Percentiles rank a stretch among this genome's conserved stretches.
Evolutionary conservation across 2,797 vertebrate genomes (phyloP).

Genomic region (Onychomys leucogaster): DNA sequence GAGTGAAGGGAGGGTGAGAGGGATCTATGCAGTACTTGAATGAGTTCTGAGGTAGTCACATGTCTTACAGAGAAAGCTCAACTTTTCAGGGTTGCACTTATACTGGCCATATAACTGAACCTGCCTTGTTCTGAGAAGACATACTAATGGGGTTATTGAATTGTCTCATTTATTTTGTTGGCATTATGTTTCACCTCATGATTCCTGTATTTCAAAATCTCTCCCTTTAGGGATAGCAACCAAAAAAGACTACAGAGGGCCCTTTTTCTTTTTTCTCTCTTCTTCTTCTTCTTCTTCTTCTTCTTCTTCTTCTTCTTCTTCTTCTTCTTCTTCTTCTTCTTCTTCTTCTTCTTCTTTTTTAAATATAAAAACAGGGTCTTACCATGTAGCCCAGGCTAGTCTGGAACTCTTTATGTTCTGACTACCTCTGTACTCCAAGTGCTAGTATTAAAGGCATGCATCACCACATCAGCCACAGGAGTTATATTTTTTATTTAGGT

Average conservation of each 20-base stretch:
- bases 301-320: no score
- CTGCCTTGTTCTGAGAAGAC: background rate
- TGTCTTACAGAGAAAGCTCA: background rate
- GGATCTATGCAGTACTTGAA: background rate
- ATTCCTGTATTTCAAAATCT: constrained; percentile 53
- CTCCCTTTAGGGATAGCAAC: background rate
- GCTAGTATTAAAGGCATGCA: background rate
- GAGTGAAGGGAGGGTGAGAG: constrained; percentile 4
- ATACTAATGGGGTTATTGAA: constrained; percentile 24
- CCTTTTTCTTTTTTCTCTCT: background rate
- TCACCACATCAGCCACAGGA: background rate
- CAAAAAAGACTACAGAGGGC: background rate
- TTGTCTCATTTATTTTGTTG: constrained; percentile 29
- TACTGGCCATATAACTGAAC: background rate
- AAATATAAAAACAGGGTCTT: background rate
- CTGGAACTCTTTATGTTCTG: background rate
- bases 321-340: no score
- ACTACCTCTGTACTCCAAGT: background rate
- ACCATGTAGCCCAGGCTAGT: background rate
- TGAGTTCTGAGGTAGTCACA: background rate
- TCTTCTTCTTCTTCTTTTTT: no score
- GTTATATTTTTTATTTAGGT: background rate
- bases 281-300: no score
- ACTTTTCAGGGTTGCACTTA: constrained; percentile 40
- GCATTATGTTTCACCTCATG: constrained; percentile 46